Evolutionary conservation across 2,888 invertebrate genomes (phyloP).

Genomic region (Patella depressa): DNA sequence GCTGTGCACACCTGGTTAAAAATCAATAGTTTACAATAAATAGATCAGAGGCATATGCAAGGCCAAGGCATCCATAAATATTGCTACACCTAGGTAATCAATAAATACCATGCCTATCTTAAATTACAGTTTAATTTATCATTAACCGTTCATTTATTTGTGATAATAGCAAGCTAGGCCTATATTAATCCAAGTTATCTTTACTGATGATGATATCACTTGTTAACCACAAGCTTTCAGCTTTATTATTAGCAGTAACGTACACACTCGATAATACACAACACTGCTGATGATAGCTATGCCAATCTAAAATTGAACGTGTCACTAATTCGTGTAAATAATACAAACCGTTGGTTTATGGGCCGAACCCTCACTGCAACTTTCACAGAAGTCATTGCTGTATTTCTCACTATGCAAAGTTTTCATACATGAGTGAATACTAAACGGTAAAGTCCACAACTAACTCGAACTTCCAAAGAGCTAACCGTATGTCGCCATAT

Average conservation of each 20-base stretch:
- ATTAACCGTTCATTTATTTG: not conserved
- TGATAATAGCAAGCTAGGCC: not conserved
- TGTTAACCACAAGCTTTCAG: not conserved
- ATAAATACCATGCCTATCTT: too few species aligned
- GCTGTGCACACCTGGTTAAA: constrained; percentile 4
- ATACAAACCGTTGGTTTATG: constrained; percentile 59
- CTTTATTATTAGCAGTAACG: not conserved
- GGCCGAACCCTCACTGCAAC: constrained; percentile 68
- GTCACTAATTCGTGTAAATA: too few species aligned
- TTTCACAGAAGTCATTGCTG: constrained; percentile 84
- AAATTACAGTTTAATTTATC: too few species aligned
- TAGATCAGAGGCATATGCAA: not conserved
- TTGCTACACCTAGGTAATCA: too few species aligned
- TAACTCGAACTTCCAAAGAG: not conserved
- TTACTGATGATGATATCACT: not conserved
- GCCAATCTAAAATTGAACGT: too few species aligned
- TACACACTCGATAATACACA: too few species aligned
- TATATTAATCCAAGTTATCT: constrained; percentile 2
- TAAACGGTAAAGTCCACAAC: not conserved
- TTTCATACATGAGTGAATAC: not conserved
- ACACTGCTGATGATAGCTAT: too few species aligned
- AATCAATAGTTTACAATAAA: not conserved
- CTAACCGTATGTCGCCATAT: constrained; percentile 22
- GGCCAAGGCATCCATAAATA: too few species aligned
- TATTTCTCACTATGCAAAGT: not conserved